Evolutionary conservation across 2,113 vertebrate genomes (phyloP).

Genomic region (Sialia sialis): DNA sequence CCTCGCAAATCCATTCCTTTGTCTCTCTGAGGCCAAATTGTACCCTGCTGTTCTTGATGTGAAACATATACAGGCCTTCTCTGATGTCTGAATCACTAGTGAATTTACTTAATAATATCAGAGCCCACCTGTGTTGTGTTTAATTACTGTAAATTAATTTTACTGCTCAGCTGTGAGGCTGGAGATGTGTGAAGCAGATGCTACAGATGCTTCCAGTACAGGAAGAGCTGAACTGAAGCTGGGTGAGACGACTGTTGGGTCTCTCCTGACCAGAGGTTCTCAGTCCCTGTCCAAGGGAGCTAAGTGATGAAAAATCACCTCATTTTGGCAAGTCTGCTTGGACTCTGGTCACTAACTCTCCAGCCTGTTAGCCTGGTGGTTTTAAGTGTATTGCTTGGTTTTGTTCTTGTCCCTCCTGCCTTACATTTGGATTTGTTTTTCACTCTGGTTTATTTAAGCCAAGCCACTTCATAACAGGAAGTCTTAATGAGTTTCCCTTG

Average conservation of each 20-base stretch:
- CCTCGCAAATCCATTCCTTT: not conserved
- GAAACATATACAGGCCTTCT: not conserved
- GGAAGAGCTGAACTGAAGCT: rapidly evolving
- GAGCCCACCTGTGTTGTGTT: not conserved
- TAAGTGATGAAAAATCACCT: not conserved
- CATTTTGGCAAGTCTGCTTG: not conserved
- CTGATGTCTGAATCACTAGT: not conserved
- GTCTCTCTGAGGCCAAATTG: not conserved
- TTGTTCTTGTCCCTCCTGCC: not conserved
- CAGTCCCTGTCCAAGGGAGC: not conserved
- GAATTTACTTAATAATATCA: not conserved
- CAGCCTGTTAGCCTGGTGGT: not conserved
- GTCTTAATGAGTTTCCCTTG: not conserved
- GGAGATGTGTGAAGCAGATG: not conserved
- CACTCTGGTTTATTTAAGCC: not conserved
- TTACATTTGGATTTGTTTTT: not conserved
- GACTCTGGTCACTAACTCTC: not conserved
- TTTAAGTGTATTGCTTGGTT: not conserved
- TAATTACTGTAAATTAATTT: not conserved
- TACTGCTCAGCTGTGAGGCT: not conserved
- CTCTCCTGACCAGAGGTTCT: not conserved
- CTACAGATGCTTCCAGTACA: not conserved
- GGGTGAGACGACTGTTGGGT: not conserved
- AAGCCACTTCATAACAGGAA: not conserved
- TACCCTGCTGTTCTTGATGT: not conserved